These are phyloP conservation scores for Leucopsar rothschildi DNA, from an alignment of 2,113 vertebrate species.

Conservation along the genomic window DNA sequence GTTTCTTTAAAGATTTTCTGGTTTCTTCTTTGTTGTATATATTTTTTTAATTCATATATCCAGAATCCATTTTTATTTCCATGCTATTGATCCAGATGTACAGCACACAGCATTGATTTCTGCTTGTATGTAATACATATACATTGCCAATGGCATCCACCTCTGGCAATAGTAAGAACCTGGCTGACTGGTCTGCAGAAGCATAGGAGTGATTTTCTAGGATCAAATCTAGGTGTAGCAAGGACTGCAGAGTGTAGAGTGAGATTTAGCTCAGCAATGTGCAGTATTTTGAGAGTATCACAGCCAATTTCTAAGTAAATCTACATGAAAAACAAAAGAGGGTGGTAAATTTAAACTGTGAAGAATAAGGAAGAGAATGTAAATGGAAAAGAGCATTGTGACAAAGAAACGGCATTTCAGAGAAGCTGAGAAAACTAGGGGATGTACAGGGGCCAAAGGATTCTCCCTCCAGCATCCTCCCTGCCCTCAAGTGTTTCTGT, in stretches of 20 bases:
- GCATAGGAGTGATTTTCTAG: background rate
- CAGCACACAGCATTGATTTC: conserved; percentile 21
- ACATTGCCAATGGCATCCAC: background rate
- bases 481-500: background rate
- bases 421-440: background rate
- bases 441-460: background rate
- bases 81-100: conserved; percentile 26
- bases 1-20: conserved; percentile 30
- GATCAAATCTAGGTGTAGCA: background rate
- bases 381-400: background rate
- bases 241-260: background rate
- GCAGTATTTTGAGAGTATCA: background rate
- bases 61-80: conserved; percentile 39
- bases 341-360: background rate
- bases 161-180: background rate
- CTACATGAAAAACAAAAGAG: background rate
- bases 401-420: background rate
- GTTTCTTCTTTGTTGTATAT: background rate
- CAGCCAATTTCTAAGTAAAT: background rate
- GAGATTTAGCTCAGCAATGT: background rate
- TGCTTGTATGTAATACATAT: conserved; percentile 2
- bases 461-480: background rate
- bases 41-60: background rate
- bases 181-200: background rate
- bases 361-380: background rate